Base-by-base conservation (phyloP, 2,113 vertebrate species). In the Laterallus jamaicensis region DNA sequence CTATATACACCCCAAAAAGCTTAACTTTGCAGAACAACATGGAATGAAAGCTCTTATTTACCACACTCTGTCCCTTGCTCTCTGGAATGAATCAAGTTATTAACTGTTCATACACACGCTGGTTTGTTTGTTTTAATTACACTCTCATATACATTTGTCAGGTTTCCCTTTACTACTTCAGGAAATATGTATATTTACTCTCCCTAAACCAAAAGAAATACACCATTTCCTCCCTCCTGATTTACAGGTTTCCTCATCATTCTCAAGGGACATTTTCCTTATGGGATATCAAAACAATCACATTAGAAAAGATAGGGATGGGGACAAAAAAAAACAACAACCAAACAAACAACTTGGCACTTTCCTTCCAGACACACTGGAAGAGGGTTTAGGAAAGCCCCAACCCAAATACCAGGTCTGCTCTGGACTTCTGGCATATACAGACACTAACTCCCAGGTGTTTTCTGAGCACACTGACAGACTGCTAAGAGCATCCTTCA, bases 21-120 rank as follows among this genome's bases (percentile, higher is more conserved):
- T 85, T 75, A 85, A 78, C 29, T 89, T 74, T 35, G 28, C 42
- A 62, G 49, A 91, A 83, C 55, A 86, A 75, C 42, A 42, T 6
- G 21, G 40, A 92, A 85, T 47, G n/a, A 91, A 93, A 92, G 85
- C 64, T 77, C 69, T 85, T 88, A 82, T 73, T 95, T 92, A 94
- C 70, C 40, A 54, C 40, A 44, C 35, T 83, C 86, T 37, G 68
- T 37, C 60, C 76, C 76, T 76, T 64, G 20, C 80, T 87, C 54
- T 91, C 73, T 9, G 5, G 40, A 88, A 94, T 73, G 25, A 91
- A 86, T 47, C 37, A 59, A 2, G 2, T 86, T 90, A 86, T 73
- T 93, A 93, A 71, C 58, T 58, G 64, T 21, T 70, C 14, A 6
- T 29, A 9, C 22, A 4, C 19, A 19, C 7, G n/a, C 6, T 44